Evolutionary conservation across 1,140 invertebrate species (phyloP).

Genomic region (Solen grandis): DNA sequence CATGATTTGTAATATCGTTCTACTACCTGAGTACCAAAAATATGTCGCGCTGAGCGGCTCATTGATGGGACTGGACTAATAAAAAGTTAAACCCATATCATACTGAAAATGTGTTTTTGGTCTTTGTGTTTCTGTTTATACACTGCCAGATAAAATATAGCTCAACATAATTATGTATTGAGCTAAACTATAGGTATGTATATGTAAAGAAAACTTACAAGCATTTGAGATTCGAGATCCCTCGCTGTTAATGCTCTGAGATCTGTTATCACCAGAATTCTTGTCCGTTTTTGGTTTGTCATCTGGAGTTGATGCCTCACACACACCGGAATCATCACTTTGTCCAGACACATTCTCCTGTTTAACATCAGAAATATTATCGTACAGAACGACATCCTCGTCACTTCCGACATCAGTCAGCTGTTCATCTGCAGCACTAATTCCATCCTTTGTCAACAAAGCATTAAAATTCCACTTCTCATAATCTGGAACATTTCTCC

Average conservation of each 20-base stretch:
- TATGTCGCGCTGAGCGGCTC: too few species aligned
- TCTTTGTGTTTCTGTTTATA: too few species aligned
- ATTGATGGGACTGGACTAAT: too few species aligned
- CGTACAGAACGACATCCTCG: constrained; percentile 35
- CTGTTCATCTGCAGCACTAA: constrained; percentile 35
- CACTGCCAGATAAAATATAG: too few species aligned
- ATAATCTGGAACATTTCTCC: constrained; percentile 47
- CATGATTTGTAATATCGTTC: too few species aligned
- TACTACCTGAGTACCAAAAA: too few species aligned
- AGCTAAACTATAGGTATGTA: too few species aligned
- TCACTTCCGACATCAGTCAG: constrained; percentile 28
- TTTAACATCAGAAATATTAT: constrained; percentile 30
- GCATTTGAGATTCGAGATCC: constrained; percentile 16
- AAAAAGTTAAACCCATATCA: too few species aligned
- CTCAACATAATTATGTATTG: too few species aligned
- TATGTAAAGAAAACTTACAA: constrained; percentile 52
- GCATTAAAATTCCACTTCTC: constrained; percentile 46
- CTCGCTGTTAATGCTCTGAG: neutral
- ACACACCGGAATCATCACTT: constrained; percentile 43
- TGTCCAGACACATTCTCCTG: constrained; percentile 17
- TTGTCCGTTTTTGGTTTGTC: too few species aligned
- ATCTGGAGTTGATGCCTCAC: constrained; percentile 14
- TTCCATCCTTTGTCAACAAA: constrained; percentile 4
- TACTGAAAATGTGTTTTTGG: too few species aligned
- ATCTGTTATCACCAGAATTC: too few species aligned